These are phyloP conservation scores for Teleopsis dalmanni DNA, from an alignment of 1,140 invertebrate genomes.

Conservation along the genomic window DNA sequence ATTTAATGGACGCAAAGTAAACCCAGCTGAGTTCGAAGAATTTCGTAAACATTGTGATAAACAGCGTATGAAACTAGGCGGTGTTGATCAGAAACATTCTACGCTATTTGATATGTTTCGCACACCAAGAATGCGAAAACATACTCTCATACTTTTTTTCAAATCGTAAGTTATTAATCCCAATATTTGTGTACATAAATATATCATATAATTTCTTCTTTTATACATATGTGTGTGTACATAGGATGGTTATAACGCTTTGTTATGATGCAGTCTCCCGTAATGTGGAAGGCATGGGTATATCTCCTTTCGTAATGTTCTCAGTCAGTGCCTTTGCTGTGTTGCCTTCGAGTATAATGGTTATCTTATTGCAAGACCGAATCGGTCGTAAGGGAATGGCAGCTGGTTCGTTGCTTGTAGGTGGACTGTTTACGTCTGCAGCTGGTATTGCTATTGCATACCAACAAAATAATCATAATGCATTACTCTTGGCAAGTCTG, in stretches of 20 bases:
- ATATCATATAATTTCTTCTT: background rate
- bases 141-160: conserved; percentile 51
- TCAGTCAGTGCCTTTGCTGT: conserved; percentile 51
- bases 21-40: conserved; percentile 45
- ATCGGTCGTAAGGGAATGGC: conserved; percentile 54
- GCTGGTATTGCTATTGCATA: conserved; percentile 41
- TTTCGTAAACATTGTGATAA: conserved; percentile 47
- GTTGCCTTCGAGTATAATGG: conserved; percentile 53
- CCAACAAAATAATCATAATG: conserved; percentile 39
- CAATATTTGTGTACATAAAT: background rate
- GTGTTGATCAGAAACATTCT: conserved; percentile 31
- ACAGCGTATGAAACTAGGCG: conserved; percentile 30
- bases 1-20: conserved; percentile 49
- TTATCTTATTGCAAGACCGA: conserved; percentile 51
- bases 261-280: conserved; percentile 58
- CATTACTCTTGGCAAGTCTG: conserved; percentile 45
- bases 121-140: conserved; percentile 50
- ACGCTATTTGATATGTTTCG: conserved; percentile 49
- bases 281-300: conserved; percentile 53
- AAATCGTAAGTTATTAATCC: conserved; percentile 48
- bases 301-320: conserved; percentile 53
- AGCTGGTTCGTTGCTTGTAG: conserved; percentile 49
- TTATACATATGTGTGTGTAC: conserved; percentile 15
- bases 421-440: conserved; percentile 48
- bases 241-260: conserved; percentile 53